phyloP scores from a whole-genome alignment of 2,113 vertebrate species.

The Fregata magnificens region DNA sequence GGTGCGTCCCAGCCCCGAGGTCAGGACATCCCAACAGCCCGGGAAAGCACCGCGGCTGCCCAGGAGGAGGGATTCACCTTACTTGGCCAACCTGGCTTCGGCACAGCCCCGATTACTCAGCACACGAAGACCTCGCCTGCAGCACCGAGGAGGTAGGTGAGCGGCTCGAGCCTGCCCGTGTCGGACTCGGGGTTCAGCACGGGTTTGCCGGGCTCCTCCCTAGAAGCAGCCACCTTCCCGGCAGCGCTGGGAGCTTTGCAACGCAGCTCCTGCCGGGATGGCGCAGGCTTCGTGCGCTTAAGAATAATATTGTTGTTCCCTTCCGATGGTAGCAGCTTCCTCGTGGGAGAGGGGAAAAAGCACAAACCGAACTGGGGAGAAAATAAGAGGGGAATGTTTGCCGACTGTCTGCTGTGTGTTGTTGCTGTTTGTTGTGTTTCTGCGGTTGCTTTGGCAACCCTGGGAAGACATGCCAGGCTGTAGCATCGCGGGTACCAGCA shows the following conservation, averaged over 20 bases:
- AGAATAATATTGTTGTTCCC: not conserved
- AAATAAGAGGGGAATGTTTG: slow-evolving; percentile 63
- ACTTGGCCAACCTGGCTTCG: not conserved
- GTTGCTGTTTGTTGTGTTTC: slow-evolving; percentile 63
- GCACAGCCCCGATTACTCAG: not conserved
- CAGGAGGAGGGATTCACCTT: not conserved
- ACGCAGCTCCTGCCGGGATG: not conserved
- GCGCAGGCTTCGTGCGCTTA: fast-evolving
- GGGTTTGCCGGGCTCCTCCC: not conserved
- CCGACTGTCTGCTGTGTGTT: slow-evolving; percentile 48
- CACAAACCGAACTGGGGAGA: slow-evolving; percentile 20
- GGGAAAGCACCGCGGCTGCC: fast-evolving
- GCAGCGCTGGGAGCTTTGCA: not conserved
- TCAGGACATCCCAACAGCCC: not conserved
- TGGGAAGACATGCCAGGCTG: not conserved
- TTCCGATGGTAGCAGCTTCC: slow-evolving; percentile 23
- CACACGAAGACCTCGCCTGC: not conserved
- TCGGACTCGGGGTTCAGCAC: fast-evolving
- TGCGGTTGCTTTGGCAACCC: slow-evolving; percentile 37
- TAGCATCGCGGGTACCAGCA: not conserved
- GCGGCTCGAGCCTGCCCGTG: not conserved
- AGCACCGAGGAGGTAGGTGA: not conserved
- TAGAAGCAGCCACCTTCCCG: not conserved
- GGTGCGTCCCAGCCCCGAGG: not conserved
- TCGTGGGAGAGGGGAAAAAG: slow-evolving; percentile 47